Conservation (phyloP, 2,113 vertebrate genomes). For the Saccopteryx bilineata region DNA sequence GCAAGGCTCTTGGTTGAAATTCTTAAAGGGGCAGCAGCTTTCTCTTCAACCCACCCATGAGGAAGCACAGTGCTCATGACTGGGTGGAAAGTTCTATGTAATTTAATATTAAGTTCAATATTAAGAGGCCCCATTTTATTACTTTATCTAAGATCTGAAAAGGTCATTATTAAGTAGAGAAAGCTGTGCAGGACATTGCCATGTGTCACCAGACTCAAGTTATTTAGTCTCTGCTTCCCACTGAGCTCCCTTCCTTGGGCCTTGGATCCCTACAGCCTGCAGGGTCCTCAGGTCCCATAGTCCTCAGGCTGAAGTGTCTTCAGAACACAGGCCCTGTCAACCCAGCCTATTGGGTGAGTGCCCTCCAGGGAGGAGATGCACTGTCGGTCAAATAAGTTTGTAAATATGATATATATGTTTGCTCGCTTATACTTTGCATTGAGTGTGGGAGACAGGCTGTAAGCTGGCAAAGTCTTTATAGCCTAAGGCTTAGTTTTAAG, state of each 20-base stretch:
- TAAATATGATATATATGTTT: no score
- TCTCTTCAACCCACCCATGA: not conserved
- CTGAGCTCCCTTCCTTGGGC: not conserved
- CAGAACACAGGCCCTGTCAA: not conserved
- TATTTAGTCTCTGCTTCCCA: not conserved
- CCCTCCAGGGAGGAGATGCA: not conserved
- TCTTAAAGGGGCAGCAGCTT: not conserved
- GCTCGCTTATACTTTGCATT: no score
- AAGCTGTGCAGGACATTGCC: not conserved
- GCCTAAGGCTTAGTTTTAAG: no score
- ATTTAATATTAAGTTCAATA: not conserved
- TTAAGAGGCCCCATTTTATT: not conserved
- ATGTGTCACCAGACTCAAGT: not conserved
- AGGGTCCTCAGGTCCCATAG: not conserved
- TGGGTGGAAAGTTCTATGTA: not conserved
- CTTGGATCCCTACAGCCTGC: not conserved
- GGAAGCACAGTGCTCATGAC: not conserved
- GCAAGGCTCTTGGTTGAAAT: not conserved
- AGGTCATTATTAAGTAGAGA: not conserved
- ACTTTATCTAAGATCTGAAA: not conserved
- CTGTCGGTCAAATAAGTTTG: no score
- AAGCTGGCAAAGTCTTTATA: no score
- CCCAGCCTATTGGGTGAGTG: not conserved
- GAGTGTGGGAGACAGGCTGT: no score
- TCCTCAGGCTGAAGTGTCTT: not conserved